Base-by-base conservation (phyloP, 30 jellyfish, hydroid and myxozoan genomes). In the Aurelia coerulea region DNA sequence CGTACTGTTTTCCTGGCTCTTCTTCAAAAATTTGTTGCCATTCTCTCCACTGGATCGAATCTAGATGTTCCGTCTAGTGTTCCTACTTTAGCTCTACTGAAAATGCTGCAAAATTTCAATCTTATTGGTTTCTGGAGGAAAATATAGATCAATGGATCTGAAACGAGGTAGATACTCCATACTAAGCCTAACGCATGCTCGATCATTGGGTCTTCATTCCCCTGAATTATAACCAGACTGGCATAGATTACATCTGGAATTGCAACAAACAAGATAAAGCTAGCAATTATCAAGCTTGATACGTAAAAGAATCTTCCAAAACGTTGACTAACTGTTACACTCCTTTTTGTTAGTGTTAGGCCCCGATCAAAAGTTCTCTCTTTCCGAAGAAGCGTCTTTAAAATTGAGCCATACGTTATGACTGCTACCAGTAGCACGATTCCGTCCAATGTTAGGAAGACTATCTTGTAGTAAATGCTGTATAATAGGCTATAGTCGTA, bases 201-300 rank as follows among this genome's bases (percentile, higher is more conserved):
- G 29, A 53, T 33, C 70, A 69, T 71, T 6, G 79, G 79, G 58
- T 71, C 85, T 19, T 73, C 85, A 37, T 32, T 62, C 15, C 71
- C 92, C 3, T 70, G n/a, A 59, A 83, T 50, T 17, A 83, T 58
- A 53, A 83, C 85, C 68, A 69, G 6, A 12, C 70, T 32, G 69
- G 42, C 86, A 76, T 83, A 83, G 12, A 83, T 73, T 14, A 73
- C 70, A 59, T 83, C 92, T 11, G 92, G 92, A 5, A 83, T 71
- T 15, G 85, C 86, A 6, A 83, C 92, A 70, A 83, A 83, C 31
- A 73, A 71, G 19, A 83, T 68, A 35, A 83, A 83, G 31, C 86
- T 68, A 16, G 72, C 79, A 8, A 83, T 83, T 60, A 83, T 83
- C 32, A 83, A 34, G 41, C 84, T 52, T 8, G 92, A 59, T 31